phyloP scores from a whole-genome alignment of 2,113 vertebrate species.

The Callorhinus ursinus region DNA sequence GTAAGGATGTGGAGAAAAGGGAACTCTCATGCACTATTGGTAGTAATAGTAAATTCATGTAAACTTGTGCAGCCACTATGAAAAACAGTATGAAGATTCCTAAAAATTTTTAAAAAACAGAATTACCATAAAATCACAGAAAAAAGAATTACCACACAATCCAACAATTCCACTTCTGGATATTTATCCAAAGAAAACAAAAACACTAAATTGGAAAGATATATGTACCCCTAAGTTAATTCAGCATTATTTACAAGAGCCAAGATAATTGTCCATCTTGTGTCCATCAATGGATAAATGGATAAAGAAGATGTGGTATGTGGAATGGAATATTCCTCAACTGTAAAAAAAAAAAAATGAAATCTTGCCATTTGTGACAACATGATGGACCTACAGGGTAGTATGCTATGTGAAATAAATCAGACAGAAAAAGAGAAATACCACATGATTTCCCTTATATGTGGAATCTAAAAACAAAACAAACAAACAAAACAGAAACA shows the following conservation, averaged over 20 bases:
- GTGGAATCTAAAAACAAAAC: neutral
- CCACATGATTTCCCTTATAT: neutral
- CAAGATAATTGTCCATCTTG: neutral
- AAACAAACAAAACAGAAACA: neutral
- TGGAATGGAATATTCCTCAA: neutral
- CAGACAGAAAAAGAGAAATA: neutral
- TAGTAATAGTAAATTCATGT: neutral
- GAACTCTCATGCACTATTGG: neutral
- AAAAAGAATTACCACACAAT: neutral
- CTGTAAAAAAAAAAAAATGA: neutral
- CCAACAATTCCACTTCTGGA: neutral
- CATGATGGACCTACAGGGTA: neutral
- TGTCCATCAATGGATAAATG: neutral
- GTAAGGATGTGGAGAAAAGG: neutral
- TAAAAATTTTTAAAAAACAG: neutral
- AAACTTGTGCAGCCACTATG: neutral
- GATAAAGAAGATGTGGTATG: neutral
- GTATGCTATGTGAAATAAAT: neutral
- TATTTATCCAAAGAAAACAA: neutral
- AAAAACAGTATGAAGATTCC: neutral
- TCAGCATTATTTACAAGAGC: neutral
- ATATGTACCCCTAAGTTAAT: neutral
- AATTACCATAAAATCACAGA: neutral
- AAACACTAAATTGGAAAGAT: neutral
- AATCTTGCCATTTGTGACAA: neutral